These are phyloP conservation scores for Barypeithes pellucidus DNA, from an alignment of 2,888 invertebrate genomes.

Conservation along the genomic window DNA sequence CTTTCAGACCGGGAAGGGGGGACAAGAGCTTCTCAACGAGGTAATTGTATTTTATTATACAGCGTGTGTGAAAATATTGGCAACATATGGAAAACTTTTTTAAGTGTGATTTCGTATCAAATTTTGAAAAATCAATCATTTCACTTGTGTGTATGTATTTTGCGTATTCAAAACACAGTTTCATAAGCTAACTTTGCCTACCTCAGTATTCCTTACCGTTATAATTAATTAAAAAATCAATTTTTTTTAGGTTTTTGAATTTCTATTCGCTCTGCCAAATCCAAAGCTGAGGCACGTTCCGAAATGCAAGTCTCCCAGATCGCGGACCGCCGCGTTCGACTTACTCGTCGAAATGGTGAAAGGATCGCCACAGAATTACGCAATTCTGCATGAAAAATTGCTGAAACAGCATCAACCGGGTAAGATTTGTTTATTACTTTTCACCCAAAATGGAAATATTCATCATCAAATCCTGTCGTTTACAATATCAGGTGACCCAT, in stretches of 20 bases:
- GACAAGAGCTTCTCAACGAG: conserved; percentile 79
- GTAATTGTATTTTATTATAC: too few species aligned
- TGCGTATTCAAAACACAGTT: too few species aligned
- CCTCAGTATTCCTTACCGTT: too few species aligned
- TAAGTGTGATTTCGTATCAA: too few species aligned
- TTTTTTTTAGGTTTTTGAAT: conserved; percentile 82
- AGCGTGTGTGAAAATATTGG: too few species aligned
- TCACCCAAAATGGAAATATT: too few species aligned
- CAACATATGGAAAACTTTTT: too few species aligned
- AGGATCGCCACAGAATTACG: conserved; percentile 89
- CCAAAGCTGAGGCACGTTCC: conserved; percentile 89
- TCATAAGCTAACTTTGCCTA: too few species aligned
- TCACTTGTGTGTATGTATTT: too few species aligned
- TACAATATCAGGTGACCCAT: too few species aligned
- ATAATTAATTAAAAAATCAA: not conserved
- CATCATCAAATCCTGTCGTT: too few species aligned
- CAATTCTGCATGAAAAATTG: conserved; percentile 86
- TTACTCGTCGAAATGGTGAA: conserved; percentile 90
- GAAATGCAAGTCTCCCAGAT: conserved; percentile 93
- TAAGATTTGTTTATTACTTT: conserved; percentile 63
- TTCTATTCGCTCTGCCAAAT: conserved; percentile 91
- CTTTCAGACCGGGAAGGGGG: conserved; percentile 87
- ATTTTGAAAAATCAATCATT: too few species aligned
- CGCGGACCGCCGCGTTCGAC: conserved; percentile 93
- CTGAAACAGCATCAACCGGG: conserved; percentile 90